Percentiles rank a stretch among this genome's conserved stretches.
Conservation (phyloP, 2,113 vertebrate genomes). For the Cochlearius cochlearius region DNA sequence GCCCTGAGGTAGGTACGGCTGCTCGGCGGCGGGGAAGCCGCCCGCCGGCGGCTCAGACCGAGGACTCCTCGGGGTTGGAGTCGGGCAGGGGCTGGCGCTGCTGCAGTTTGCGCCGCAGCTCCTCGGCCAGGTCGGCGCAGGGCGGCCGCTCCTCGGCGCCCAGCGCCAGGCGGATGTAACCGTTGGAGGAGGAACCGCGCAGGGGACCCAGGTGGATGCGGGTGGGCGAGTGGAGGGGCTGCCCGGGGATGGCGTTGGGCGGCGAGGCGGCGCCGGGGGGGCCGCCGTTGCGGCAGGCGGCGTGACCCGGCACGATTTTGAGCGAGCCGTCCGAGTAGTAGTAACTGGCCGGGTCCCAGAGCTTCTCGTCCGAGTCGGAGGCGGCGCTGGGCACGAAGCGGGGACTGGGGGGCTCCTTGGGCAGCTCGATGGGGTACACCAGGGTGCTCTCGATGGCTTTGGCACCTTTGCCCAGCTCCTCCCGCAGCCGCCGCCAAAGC, state of each 20-base stretch:
- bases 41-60: constrained; percentile 76
- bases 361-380: constrained; percentile 84
- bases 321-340: constrained; percentile 95
- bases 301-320: constrained; percentile 95
- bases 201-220: constrained; percentile 91
- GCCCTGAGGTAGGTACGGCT: constrained; percentile 66
- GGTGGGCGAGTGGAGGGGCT: constrained; percentile 87
- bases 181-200: constrained; percentile 88
- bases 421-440: constrained; percentile 92
- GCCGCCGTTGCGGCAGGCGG: constrained; percentile 80
- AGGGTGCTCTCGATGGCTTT: constrained; percentile 90
- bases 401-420: constrained; percentile 85
- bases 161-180: constrained; percentile 94
- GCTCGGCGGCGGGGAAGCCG: background rate
- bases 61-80: constrained; percentile 96
- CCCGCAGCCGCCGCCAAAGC: constrained; percentile 84
- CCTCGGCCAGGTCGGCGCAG: constrained; percentile 77
- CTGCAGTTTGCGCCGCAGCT: constrained; percentile 81
- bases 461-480: constrained; percentile 85
- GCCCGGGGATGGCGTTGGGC: constrained; percentile 83
- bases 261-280: constrained; percentile 73
- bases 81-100: constrained; percentile 92
- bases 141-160: constrained; percentile 84
- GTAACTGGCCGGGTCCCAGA: constrained; percentile 94
- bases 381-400: constrained; percentile 85